Base-by-base conservation (phyloP, 2,888 invertebrate genomes). In the Drosophila differens region DNA sequence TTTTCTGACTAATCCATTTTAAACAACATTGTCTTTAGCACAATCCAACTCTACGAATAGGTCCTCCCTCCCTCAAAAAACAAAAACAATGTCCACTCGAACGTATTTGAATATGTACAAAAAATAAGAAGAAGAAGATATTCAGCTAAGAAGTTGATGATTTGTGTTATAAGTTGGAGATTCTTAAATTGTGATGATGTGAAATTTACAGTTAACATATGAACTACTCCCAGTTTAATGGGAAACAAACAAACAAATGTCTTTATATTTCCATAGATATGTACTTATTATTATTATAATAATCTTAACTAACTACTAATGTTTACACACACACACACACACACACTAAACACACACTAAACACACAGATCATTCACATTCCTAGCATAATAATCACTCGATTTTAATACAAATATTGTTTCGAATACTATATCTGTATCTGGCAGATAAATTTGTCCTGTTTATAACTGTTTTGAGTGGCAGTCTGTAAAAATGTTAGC, bases 161-260 rank as follows among this genome's bases (percentile, higher is more conserved):
- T 64, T 81, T 71, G 69, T 81, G 78, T 81, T 90, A 81, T 90
- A 79, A 76, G 90, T 86, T 90, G 85, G 76, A 76, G 76, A 89
- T 83, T 79, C 90, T 89, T 83, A 89, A 93, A 92, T 92, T 93
- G 93, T 93, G 93, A 93, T 93, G 93, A 93, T 93, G 93, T 93
- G 93, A 92, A 93, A 93, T 93, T 92, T 92, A 93, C 92, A 93
- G 93, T 93, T 93, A 93, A 93, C 93, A 85, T 90, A 88, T 91
- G 85, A 91, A 91, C 91, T 91, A 91, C 89, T 91, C 92, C 93
- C 93, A 93, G 93, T 92, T 93, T 89, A 91, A 93, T 93, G 93
- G 93, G 91, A 90, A 62, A 89, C 55, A 76, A 47, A 83, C 89
- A 85, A 85, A 90, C 90, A 86, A 89, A 87, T 83, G 84, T 91